Evolutionary conservation across 2,888 invertebrate species (phyloP).

Genomic region (Perdita meconis): DNA sequence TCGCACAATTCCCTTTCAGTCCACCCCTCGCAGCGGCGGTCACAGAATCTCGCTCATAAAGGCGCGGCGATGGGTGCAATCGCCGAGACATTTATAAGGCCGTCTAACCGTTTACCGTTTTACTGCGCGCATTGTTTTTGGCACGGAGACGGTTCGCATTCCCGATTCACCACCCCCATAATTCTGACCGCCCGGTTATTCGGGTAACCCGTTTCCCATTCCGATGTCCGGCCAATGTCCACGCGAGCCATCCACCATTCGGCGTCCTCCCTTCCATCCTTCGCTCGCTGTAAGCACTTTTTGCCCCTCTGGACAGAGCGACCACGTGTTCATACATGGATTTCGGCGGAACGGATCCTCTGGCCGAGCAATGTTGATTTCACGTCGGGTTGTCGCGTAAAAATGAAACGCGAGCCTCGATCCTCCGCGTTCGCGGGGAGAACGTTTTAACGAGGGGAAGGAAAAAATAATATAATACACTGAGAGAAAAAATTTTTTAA

Average conservation of each 20-base stretch:
- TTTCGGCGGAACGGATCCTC: constrained; percentile 19
- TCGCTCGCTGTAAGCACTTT: constrained; percentile 64
- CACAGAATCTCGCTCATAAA: constrained; percentile 16
- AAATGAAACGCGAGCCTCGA: constrained; percentile 13
- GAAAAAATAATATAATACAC: no score
- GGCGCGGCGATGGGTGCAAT: constrained; percentile 16
- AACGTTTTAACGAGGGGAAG: no score
- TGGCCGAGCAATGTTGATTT: constrained; percentile 51
- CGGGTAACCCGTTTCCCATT: constrained; percentile 76
- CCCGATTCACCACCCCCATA: constrained; percentile 70
- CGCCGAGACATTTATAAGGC: constrained; percentile 50
- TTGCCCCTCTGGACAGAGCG: constrained; percentile 48
- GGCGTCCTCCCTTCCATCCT: constrained; percentile 16
- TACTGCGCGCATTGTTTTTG: constrained; percentile 63
- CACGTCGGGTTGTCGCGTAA: constrained; percentile 3
- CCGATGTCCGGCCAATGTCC: constrained; percentile 69
- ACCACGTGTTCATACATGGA: constrained; percentile 47
- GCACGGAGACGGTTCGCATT: constrained; percentile 51
- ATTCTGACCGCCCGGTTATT: constrained; percentile 72
- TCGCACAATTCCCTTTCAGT: constrained; percentile 2
- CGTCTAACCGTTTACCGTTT: constrained; percentile 49
- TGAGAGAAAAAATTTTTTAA: no score
- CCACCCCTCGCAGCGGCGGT: background rate
- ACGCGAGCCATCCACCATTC: constrained; percentile 43
- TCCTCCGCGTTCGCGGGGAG: no score